Evolutionary conservation across 2,113 vertebrate genomes (phyloP).

Genomic region (Poeciliopsis retropinna): DNA sequence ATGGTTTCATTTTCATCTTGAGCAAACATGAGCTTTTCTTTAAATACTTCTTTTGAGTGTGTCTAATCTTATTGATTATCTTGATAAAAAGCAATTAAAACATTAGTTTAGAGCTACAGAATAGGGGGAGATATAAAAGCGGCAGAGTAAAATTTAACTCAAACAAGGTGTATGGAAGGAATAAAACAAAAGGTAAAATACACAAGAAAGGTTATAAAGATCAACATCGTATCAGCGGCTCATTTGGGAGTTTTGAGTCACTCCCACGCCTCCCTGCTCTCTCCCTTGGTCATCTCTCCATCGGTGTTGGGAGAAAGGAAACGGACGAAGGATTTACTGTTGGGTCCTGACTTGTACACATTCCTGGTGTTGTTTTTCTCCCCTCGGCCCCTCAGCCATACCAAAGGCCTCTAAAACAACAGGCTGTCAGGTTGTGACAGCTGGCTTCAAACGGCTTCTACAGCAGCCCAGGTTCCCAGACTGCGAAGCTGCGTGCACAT

Average conservation of each 20-base stretch:
- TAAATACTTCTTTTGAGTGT: slow-evolving; percentile 36
- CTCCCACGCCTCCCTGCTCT: slow-evolving; percentile 70
- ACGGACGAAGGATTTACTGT: slow-evolving; percentile 85
- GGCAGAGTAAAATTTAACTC: not conserved
- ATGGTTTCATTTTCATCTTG: slow-evolving; percentile 42
- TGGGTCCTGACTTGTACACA: slow-evolving; percentile 87
- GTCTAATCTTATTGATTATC: slow-evolving; percentile 33
- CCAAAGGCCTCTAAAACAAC: slow-evolving; percentile 87
- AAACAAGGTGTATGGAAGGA: not conserved
- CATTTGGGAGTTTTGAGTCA: slow-evolving; percentile 44
- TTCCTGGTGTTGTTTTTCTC: slow-evolving; percentile 87
- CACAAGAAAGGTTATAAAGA: slow-evolving; percentile 24
- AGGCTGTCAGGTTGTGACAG: slow-evolving; percentile 87
- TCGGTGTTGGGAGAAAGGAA: slow-evolving; percentile 80
- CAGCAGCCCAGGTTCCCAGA: slow-evolving; percentile 82
- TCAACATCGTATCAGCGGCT: slow-evolving; percentile 39
- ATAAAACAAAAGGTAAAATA: not conserved
- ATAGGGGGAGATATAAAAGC: not conserved
- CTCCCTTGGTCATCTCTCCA: slow-evolving; percentile 65
- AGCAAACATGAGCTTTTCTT: slow-evolving; percentile 23
- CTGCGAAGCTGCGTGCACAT: slow-evolving; percentile 38
- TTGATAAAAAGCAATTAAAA: slow-evolving; percentile 51
- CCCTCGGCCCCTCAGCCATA: slow-evolving; percentile 83
- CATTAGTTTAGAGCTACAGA: slow-evolving; percentile 15
- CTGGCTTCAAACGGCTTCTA: slow-evolving; percentile 87